phyloP scores from a whole-genome alignment of 2,113 vertebrate species.

The Choloepus hoffmanni region DNA sequence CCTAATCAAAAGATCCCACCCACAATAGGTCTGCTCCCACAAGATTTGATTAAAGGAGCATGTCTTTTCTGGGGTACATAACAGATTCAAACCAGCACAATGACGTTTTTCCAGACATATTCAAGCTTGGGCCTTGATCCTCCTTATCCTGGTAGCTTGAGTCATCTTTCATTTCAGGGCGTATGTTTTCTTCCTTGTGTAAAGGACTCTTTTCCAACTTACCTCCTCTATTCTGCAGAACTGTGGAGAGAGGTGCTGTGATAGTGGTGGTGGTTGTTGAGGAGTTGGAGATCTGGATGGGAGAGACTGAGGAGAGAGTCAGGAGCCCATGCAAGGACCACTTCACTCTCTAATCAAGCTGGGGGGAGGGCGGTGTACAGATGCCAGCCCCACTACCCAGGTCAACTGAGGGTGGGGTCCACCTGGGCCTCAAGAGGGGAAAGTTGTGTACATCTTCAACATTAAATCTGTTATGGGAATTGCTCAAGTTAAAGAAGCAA shows the following conservation, averaged over 20 bases:
- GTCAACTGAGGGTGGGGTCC: neutral
- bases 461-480: conserved; percentile 32
- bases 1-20: too few species aligned
- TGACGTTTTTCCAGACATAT: conserved; percentile 94
- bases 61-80: too few species aligned
- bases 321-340: neutral
- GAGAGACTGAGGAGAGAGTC: conserved; percentile 50
- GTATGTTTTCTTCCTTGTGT: conserved; percentile 80
- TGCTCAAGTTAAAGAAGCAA: conserved; percentile 26
- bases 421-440: neutral
- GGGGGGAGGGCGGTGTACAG: neutral
- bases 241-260: conserved; percentile 67
- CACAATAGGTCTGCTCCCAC: too few species aligned
- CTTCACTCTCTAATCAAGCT: neutral
- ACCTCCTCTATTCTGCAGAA: conserved; percentile 81
- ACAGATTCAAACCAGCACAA: too few species aligned
- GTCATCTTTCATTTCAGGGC: conserved; percentile 88
- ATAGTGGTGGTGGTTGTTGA: conserved; percentile 71
- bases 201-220: conserved; percentile 69
- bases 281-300: conserved; percentile 74
- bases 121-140: conserved; percentile 88
- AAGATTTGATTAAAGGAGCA: too few species aligned
- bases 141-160: conserved; percentile 91
- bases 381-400: neutral
- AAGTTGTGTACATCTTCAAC: neutral